Evolutionary conservation across 1,140 invertebrate species (phyloP).

Genomic region (Cydia fagiglandana): DNA sequence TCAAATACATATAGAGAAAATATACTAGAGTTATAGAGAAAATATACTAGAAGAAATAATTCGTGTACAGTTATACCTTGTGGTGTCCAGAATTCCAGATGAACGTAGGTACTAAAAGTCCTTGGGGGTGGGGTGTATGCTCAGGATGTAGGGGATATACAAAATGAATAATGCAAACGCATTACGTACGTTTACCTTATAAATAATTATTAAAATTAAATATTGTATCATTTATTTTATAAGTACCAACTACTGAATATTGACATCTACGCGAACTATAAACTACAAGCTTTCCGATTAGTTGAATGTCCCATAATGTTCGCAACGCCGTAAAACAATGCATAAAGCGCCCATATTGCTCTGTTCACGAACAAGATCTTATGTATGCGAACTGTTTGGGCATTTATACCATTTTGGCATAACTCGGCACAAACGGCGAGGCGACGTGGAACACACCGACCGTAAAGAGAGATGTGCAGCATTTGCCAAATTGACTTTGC

Average conservation of each 20-base stretch:
- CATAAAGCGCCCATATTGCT: constrained; percentile 21
- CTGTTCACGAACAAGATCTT: constrained; percentile 3
- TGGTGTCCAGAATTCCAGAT: no score
- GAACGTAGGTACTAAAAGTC: no score
- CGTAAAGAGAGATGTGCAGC: constrained; percentile 24
- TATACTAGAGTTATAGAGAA: no score
- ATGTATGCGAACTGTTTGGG: not conserved
- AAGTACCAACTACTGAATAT: not conserved
- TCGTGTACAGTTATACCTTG: no score
- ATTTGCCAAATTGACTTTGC: constrained; percentile 30
- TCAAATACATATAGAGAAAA: no score
- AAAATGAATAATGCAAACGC: no score
- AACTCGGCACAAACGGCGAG: not conserved
- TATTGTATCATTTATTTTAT: not conserved
- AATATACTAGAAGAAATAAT: no score
- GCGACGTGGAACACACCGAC: constrained; percentile 22
- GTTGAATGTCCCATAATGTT: constrained; percentile 13
- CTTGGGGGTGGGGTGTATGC: no score
- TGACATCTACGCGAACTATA: not conserved
- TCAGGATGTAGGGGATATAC: no score
- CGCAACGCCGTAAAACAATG: constrained; percentile 25
- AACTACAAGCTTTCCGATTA: constrained; percentile 21
- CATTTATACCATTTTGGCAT: constrained; percentile 7
- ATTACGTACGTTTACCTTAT: no score
- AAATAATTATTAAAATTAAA: not conserved